phyloP scores from a whole-genome alignment of 2,888 invertebrate species.

The Callyntrura guangdongensis region DNA sequence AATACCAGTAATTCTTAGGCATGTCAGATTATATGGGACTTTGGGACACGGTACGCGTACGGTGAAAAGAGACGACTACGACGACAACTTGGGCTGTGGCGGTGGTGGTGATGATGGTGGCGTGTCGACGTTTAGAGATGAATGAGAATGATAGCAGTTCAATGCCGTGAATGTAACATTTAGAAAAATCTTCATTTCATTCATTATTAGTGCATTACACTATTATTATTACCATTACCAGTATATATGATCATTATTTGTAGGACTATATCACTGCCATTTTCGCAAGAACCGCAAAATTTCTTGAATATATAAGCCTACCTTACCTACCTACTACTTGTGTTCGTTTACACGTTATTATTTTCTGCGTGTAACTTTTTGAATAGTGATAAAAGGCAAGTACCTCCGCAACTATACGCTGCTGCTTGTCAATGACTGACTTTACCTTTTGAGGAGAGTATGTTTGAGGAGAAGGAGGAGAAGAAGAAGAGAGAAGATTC shows the following conservation, averaged over 20 bases:
- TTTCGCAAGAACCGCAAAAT: slow-evolving; percentile 13
- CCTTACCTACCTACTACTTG: too few species aligned
- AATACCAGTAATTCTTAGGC: not conserved
- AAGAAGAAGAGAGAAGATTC: not conserved
- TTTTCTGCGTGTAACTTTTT: too few species aligned
- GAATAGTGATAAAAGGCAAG: not conserved
- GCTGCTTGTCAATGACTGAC: not conserved
- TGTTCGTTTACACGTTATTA: too few species aligned
- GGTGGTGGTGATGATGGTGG: not conserved
- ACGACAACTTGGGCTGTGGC: slow-evolving; percentile 24
- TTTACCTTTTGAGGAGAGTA: not conserved
- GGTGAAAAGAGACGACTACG: not conserved
- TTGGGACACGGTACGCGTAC: slow-evolving; percentile 30
- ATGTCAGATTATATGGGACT: not conserved
- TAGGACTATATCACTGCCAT: not conserved
- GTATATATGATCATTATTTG: not conserved
- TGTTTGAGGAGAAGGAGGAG: not conserved
- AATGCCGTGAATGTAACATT: slow-evolving; percentile 40
- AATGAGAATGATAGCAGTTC: slow-evolving; percentile 6
- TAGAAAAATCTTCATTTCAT: slow-evolving; percentile 60
- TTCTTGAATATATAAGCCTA: not conserved
- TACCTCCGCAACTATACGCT: not conserved
- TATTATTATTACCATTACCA: slow-evolving; percentile 21
- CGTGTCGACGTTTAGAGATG: not conserved
- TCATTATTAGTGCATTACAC: slow-evolving; percentile 68